These are phyloP conservation scores for Alauda arvensis DNA, from an alignment of 2,797 vertebrate species.

Conservation along the genomic window DNA sequence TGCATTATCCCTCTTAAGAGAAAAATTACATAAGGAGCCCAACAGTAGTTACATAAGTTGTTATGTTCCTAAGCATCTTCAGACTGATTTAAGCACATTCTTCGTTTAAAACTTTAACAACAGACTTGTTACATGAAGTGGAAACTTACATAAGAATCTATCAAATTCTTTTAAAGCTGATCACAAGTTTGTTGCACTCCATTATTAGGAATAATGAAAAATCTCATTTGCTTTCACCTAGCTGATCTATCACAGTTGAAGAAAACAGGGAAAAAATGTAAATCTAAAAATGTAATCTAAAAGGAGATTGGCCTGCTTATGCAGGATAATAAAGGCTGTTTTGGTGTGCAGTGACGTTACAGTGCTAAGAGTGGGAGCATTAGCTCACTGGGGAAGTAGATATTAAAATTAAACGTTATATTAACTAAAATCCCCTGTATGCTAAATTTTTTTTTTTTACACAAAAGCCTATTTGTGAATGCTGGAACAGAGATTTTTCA, in stretches of 20 bases:
- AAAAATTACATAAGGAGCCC: not conserved
- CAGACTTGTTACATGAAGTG: not conserved
- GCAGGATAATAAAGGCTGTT: constrained; percentile 32
- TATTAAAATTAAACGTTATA: not conserved
- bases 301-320: constrained; percentile 41
- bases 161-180: constrained; percentile 6
- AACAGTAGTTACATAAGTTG: not conserved
- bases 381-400: not conserved
- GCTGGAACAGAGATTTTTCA: not conserved
- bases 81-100: not conserved
- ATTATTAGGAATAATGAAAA: constrained; percentile 43
- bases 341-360: constrained; percentile 37
- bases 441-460: not conserved
- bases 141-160: constrained; percentile 23
- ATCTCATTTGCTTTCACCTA: constrained; percentile 7
- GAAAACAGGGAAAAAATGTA: not conserved
- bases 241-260: not conserved
- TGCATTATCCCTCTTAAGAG: not conserved
- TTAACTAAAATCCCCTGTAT: not conserved
- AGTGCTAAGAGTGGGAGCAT: not conserved
- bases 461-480: not conserved
- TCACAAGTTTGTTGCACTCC: constrained; percentile 27
- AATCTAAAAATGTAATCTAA: constrained; percentile 48
- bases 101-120: not conserved
- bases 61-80: not conserved